These are phyloP conservation scores for Crambe crambe DNA, from an alignment of 37 sponge, comb jelly and placozoan species.

Conservation along the genomic window DNA sequence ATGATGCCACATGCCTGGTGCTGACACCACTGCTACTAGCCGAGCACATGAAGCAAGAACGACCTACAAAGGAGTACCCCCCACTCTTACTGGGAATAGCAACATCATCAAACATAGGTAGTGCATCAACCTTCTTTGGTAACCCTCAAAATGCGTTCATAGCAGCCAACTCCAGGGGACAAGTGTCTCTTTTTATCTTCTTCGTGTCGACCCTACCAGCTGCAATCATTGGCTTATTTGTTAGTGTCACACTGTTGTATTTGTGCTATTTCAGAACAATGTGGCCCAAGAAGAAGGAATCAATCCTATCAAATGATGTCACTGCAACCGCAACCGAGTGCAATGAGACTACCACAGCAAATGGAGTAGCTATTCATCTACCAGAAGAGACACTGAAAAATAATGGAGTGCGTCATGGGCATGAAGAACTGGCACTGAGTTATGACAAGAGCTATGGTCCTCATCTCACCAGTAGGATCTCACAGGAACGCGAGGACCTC, in stretches of 20 bases:
- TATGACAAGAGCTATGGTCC: conserved; percentile 37
- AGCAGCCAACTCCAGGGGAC: conserved; percentile 56
- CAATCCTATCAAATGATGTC: background rate
- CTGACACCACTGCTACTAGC: conserved; percentile 75
- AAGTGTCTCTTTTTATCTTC: conserved; percentile 51
- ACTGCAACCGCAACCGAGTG: background rate
- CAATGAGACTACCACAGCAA: background rate
- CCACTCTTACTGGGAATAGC: conserved; percentile 78
- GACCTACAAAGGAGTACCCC: conserved; percentile 42
- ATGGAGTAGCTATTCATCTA: background rate
- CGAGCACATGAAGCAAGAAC: conserved; percentile 62
- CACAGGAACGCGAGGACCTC: conserved; percentile 28
- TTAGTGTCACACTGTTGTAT: conserved; percentile 62
- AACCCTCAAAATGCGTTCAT: conserved; percentile 93
- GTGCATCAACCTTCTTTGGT: conserved; percentile 87
- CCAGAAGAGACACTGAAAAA: background rate
- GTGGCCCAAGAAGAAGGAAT: background rate
- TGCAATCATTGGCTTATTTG: conserved; percentile 63
- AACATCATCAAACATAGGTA: conserved; percentile 88
- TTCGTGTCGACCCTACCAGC: conserved; percentile 67
- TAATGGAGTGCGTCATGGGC: background rate
- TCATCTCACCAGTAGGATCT: conserved; percentile 20
- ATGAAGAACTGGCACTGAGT: conserved; percentile 27
- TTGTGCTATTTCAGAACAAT: conserved; percentile 11
- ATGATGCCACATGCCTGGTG: conserved; percentile 79